Evolutionary conservation across 92 coral and sea anemone species (phyloP).

Genomic region (Paragorgia papillata): DNA sequence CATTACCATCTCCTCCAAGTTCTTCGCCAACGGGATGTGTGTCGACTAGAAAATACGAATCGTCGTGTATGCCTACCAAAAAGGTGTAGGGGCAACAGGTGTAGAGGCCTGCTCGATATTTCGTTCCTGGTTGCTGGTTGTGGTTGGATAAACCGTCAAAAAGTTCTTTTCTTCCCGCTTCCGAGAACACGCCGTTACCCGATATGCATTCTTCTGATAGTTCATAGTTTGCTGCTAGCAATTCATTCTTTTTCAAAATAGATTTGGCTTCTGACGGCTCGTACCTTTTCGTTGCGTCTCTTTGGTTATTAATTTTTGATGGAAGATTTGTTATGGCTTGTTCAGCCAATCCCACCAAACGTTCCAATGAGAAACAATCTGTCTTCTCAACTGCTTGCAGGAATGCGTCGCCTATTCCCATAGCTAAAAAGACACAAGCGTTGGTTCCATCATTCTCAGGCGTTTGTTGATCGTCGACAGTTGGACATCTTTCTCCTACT

Average conservation of each 20-base stretch:
- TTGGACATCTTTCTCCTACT: neutral
- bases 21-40: slow-evolving; percentile 5
- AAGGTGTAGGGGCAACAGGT: slow-evolving; percentile 41
- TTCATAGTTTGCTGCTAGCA: slow-evolving; percentile 36
- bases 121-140: slow-evolving; percentile 4
- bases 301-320: slow-evolving; percentile 26
- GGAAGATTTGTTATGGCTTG: slow-evolving; percentile 22
- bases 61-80: neutral
- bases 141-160: slow-evolving; percentile 22
- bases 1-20: slow-evolving; percentile 17
- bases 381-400: slow-evolving; percentile 4
- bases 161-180: slow-evolving; percentile 41
- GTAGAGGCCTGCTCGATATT: slow-evolving; percentile 37
- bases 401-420: slow-evolving; percentile 39
- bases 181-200: slow-evolving; percentile 32
- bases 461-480: neutral
- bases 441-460: slow-evolving; percentile 46
- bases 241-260: slow-evolving; percentile 24
- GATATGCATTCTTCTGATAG: slow-evolving; percentile 43
- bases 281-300: slow-evolving; percentile 39
- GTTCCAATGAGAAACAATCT: slow-evolving; percentile 10
- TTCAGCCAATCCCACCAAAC: slow-evolving; percentile 14
- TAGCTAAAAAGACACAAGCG: slow-evolving; percentile 37
- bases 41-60: slow-evolving; percentile 16
- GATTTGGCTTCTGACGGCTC: slow-evolving; percentile 44